Conservation (phyloP, 2,113 vertebrate species). For the Halichoerus grypus region DNA sequence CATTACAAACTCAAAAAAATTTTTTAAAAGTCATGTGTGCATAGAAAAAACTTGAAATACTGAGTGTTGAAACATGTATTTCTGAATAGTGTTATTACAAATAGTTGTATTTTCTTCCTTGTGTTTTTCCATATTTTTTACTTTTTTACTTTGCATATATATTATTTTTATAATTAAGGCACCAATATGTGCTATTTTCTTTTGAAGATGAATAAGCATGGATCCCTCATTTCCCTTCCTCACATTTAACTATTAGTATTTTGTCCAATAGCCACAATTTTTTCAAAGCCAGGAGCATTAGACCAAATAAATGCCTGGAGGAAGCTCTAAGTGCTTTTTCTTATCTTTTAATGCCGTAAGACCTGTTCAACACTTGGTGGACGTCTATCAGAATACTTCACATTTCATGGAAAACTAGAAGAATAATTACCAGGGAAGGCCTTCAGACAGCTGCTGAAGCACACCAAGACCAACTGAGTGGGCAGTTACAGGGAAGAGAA, state of each 20-base stretch:
- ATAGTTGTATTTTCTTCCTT: neutral
- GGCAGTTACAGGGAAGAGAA: neutral
- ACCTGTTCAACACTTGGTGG: neutral
- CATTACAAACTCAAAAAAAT: neutral
- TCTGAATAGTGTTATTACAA: neutral
- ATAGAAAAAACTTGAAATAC: constrained; percentile 30
- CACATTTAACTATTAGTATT: neutral
- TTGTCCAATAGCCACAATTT: neutral
- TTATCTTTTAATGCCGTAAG: neutral
- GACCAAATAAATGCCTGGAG: neutral
- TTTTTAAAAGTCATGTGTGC: neutral
- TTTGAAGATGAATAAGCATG: neutral
- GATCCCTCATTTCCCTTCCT: neutral
- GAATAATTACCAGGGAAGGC: neutral
- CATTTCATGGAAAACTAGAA: constrained; percentile 12
- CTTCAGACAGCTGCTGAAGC: neutral
- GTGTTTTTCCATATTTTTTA: constrained; percentile 2
- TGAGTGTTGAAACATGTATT: neutral
- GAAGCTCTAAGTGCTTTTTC: neutral
- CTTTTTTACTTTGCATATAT: neutral
- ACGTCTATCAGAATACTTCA: constrained; percentile 10
- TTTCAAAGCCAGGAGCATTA: constrained; percentile 17
- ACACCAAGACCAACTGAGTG: accelerated
- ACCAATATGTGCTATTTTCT: neutral
- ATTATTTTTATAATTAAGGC: constrained; percentile 31